A percentile compares a stretch with the other conserved stretches of the same genome.
These are phyloP conservation scores for Onychomys arenicola DNA, from an alignment of 2,797 vertebrate genomes.

Conservation along the genomic window DNA sequence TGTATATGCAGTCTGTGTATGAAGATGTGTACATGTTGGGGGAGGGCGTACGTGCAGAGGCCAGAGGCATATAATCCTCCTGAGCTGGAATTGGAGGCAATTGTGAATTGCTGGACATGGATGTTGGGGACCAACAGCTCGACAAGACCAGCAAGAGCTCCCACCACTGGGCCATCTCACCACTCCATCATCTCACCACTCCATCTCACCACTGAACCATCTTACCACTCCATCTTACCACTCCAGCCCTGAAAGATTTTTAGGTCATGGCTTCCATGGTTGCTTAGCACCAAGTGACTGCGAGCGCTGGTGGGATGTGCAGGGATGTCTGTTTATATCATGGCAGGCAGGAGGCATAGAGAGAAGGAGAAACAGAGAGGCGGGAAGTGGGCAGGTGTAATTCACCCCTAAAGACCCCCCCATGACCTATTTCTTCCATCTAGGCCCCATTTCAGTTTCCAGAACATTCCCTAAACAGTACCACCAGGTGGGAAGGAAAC, in stretches of 20 bases:
- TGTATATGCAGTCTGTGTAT: neutral
- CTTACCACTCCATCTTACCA: too few species aligned
- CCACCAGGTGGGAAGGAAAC: neutral
- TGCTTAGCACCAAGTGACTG: neutral
- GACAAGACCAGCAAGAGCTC: neutral
- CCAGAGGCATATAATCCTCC: neutral
- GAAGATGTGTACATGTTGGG: too few species aligned
- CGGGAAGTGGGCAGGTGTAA: neutral
- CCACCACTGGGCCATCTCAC: neutral
- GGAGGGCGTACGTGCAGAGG: neutral
- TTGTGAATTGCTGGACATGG: too few species aligned
- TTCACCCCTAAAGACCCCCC: neutral
- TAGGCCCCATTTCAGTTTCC: neutral
- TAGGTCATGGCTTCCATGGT: neutral
- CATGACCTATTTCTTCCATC: neutral
- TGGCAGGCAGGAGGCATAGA: neutral
- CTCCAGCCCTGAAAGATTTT: neutral
- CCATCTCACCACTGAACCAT: too few species aligned
- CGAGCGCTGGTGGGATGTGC: neutral
- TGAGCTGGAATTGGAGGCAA: neutral
- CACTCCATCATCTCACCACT: too few species aligned
- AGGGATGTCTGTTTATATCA: neutral
- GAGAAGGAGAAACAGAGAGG: neutral
- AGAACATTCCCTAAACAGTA: neutral
- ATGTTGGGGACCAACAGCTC: too few species aligned